Conservation (phyloP, 1,140 invertebrate species). For the Drosophila seguyi region DNA sequence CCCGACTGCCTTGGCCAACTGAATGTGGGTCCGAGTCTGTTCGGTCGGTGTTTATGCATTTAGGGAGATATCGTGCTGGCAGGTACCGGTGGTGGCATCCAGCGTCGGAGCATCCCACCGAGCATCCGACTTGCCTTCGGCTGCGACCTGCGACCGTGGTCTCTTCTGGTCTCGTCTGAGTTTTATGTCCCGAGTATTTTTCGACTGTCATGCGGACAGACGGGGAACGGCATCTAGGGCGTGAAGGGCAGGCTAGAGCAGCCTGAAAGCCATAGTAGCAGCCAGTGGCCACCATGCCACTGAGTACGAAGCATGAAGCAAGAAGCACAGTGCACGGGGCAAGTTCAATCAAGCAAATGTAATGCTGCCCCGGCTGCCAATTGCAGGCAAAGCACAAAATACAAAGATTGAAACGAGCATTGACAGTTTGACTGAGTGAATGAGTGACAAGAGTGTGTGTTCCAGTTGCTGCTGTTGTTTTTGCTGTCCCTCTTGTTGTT, state of each 20-base stretch:
- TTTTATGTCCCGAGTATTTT: slow-evolving; percentile 49
- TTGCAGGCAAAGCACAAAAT: slow-evolving; percentile 72
- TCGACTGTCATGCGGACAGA: slow-evolving; percentile 19
- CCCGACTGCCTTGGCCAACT: slow-evolving; percentile 1
- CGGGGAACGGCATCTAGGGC: neutral
- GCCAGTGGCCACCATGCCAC: slow-evolving; percentile 2
- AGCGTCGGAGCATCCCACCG: slow-evolving; percentile 15
- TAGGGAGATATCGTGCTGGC: slow-evolving; percentile 33
- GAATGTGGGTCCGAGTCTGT: slow-evolving; percentile 61
- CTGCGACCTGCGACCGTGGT: slow-evolving; percentile 4
- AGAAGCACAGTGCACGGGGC: slow-evolving; percentile 17
- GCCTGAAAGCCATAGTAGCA: neutral
- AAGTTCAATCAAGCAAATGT: slow-evolving; percentile 79
- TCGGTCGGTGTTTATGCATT: slow-evolving; percentile 59
- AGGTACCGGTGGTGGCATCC: slow-evolving; percentile 48
- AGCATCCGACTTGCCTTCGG: slow-evolving; percentile 17
- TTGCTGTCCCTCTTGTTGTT: slow-evolving; percentile 42
- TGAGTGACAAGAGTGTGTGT: slow-evolving; percentile 66
- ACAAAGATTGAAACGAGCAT: slow-evolving; percentile 76
- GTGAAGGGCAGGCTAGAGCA: neutral
- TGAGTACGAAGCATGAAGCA: neutral
- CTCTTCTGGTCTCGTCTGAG: slow-evolving; percentile 26
- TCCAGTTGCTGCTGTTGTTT: slow-evolving; percentile 15
- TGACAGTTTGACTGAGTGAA: slow-evolving; percentile 74
- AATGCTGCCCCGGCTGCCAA: slow-evolving; percentile 70